Percentiles rank a stretch among this genome's conserved stretches.
Evolutionary conservation across 2,113 vertebrate species (phyloP).

Genomic region (Pseudopodoces humilis): DNA sequence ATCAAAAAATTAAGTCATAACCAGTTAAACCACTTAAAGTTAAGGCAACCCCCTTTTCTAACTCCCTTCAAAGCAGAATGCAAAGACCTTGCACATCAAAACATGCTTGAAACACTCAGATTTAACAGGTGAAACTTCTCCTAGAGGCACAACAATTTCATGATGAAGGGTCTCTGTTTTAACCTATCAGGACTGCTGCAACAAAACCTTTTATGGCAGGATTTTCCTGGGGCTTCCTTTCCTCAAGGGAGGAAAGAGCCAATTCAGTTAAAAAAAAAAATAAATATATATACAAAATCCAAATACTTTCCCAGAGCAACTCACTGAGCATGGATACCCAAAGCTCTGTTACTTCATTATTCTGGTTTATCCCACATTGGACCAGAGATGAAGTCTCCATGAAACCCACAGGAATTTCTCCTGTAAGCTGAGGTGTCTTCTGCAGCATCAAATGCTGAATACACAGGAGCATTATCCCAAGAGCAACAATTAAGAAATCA

Average conservation of each 20-base stretch:
- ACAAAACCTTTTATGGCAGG: neutral
- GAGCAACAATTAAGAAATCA: neutral
- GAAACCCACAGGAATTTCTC: neutral
- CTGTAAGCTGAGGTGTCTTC: neutral
- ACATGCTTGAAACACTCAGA: neutral
- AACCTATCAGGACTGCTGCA: neutral
- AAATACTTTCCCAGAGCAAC: neutral
- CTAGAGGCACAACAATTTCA: neutral
- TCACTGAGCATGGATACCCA: neutral
- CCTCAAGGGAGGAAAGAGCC: neutral
- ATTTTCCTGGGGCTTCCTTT: neutral
- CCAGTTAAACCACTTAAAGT: no score
- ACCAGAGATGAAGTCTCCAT: neutral
- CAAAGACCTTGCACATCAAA: neutral
- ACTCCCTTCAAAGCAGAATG: neutral
- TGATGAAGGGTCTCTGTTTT: neutral
- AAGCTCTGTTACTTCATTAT: neutral
- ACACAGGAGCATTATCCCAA: neutral
- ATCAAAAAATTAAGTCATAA: neutral
- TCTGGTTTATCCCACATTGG: neutral
- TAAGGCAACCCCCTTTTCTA: neutral
- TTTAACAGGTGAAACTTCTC: neutral
- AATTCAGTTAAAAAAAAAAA: neutral
- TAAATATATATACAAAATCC: neutral
- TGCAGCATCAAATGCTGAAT: rapidly evolving